Base-by-base conservation (phyloP, 2,113 vertebrate species). In the Cyanoliseus patagonus region DNA sequence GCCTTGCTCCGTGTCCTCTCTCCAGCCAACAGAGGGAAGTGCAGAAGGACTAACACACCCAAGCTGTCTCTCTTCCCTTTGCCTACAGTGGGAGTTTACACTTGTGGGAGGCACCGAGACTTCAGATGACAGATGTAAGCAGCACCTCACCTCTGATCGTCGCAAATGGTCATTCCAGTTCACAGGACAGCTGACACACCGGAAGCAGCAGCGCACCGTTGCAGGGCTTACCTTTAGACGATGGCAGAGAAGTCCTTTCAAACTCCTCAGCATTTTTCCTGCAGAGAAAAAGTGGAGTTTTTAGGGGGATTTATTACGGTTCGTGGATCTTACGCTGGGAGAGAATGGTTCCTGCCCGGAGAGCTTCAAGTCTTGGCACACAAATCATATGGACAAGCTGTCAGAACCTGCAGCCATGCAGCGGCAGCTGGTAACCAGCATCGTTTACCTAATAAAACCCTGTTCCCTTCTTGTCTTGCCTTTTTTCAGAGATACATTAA, bases 191-290 rank as follows among this genome's bases (percentile, higher is more conserved):
- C 17, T 14, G 64, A 73, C 81, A 28, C 11, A 7, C 1, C 24
- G 20, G 51, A 30, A 82, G 44, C 1, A 35, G 76, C 41, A 53
- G 1, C 49, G 11, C 6, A 8, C 59, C 51, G 3, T 6, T 3
- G 6, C 24, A 64, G 46, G 17, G 85, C 97, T 97, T 33, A 98
- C 98, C 97, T 92, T 97, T 16, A 39, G 52, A 23, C 86, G 62
- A 41, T 4, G 81, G 72, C 6, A 83, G 41, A 92, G 1, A 1
- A 98, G 70, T 22, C 83, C 89, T 17, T 30, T 87, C 75, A 97
- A 17, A 25, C 68, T 83, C 52, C 95, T 97, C 94, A 98, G 93
- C 98, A 98, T 98, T 63, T 53, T 91, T 30, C 35, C 95, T 91
- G 92, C 5, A 85, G 76, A 85, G 52, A 95, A 93, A 41, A 84